Percentiles rank a stretch among this genome's conserved stretches.
Evolutionary conservation across 2,113 vertebrate genomes (phyloP).

Genomic region (Serilophus lunatus): DNA sequence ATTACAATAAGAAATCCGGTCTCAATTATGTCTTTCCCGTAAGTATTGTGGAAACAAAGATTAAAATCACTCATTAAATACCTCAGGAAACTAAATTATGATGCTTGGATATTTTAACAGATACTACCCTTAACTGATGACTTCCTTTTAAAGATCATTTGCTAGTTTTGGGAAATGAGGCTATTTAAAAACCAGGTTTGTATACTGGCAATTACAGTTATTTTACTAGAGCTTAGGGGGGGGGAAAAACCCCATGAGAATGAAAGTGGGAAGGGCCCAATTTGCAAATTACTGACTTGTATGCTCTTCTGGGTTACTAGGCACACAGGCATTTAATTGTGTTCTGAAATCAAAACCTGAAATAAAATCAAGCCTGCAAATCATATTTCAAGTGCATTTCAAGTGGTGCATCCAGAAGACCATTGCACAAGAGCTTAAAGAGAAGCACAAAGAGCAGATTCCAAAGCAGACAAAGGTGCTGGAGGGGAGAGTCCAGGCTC

Average conservation of each 20-base stretch:
- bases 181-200: not conserved
- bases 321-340: not conserved
- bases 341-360: not conserved
- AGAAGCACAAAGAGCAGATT: not conserved
- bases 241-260: not conserved
- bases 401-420: not conserved
- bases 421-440: not conserved
- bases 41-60: not conserved
- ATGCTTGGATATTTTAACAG: slow-evolving; percentile 23
- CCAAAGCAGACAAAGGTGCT: not conserved
- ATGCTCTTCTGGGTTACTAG: not conserved
- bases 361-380: not conserved
- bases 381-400: no score
- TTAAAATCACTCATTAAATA: slow-evolving; percentile 1
- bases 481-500: not conserved
- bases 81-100: not conserved
- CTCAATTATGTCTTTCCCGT: slow-evolving; percentile 19
- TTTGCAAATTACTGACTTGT: not conserved
- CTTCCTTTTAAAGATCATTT: not conserved
- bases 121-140: not conserved
- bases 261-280: not conserved
- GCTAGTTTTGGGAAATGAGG: slow-evolving; percentile 43
- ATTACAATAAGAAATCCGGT: not conserved
- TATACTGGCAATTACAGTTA: not conserved
- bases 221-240: not conserved